Percentiles rank a stretch among this genome's conserved stretches.
Conservation (phyloP, 2,888 invertebrate species). For the Protodeltote pygarga region DNA sequence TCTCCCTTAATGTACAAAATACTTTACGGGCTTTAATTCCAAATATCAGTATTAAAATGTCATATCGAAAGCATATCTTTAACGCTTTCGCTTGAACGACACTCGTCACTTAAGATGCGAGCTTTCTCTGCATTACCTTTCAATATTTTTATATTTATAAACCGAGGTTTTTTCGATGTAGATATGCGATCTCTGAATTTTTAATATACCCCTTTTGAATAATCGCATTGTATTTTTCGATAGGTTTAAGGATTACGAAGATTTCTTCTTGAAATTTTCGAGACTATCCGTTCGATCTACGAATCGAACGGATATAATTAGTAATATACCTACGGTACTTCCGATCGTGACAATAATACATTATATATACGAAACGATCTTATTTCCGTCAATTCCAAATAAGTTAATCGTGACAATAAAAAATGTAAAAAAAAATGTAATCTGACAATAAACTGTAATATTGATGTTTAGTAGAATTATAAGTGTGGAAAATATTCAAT, state of each 20-base stretch:
- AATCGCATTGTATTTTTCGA: constrained; percentile 79
- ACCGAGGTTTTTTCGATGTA: constrained; percentile 69
- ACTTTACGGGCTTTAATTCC: constrained; percentile 66
- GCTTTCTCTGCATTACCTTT: constrained; percentile 69
- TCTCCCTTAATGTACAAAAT: constrained; percentile 69
- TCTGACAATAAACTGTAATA: constrained; percentile 71
- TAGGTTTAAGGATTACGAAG: constrained; percentile 71
- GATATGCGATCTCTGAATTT: constrained; percentile 69
- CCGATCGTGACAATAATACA: constrained; percentile 70
- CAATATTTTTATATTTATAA: constrained; percentile 77
- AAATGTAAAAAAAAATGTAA: constrained; percentile 62
- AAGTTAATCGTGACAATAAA: constrained; percentile 63
- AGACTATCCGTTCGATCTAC: no score
- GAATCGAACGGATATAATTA: constrained; percentile 38
- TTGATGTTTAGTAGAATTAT: constrained; percentile 69
- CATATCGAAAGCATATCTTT: constrained; percentile 84
- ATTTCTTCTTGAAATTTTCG: constrained; percentile 54
- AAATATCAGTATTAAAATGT: constrained; percentile 67
- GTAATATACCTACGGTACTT: constrained; percentile 57
- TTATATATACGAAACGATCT: constrained; percentile 69
- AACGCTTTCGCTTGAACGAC: constrained; percentile 71
- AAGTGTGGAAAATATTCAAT: constrained; percentile 55
- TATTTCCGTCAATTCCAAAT: constrained; percentile 76
- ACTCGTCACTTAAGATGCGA: constrained; percentile 61
- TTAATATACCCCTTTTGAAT: constrained; percentile 70